phyloP scores from a whole-genome alignment of 2,797 vertebrate species.

The Dendrocincla fuliginosa region DNA sequence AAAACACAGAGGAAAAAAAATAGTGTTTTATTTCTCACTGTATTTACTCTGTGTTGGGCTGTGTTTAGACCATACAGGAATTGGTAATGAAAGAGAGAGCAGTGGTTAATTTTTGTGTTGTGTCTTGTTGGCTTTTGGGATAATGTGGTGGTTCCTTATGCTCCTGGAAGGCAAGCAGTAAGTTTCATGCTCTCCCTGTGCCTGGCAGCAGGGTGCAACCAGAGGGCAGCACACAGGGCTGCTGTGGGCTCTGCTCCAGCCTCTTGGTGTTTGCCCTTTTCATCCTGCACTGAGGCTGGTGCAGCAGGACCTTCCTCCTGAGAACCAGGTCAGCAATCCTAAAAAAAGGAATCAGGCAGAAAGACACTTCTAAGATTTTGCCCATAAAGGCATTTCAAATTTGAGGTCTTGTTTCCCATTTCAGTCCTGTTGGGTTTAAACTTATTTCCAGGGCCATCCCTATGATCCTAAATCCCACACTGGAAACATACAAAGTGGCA shows the following conservation, averaged over 20 bases:
- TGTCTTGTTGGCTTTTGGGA: not conserved
- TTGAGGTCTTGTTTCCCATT: not conserved
- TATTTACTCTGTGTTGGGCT: not conserved
- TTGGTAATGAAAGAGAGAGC: not conserved
- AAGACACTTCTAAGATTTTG: not conserved
- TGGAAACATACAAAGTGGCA: accelerated
- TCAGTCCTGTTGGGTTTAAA: not conserved
- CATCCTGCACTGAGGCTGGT: not conserved
- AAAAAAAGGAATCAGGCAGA: not conserved
- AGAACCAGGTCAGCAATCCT: not conserved
- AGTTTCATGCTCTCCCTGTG: not conserved
- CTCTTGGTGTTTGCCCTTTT: not conserved
- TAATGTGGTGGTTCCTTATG: not conserved
- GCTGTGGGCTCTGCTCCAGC: not conserved
- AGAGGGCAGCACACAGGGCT: no score
- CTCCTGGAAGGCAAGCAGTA: not conserved
- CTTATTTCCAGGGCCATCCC: not conserved
- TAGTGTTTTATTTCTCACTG: not conserved
- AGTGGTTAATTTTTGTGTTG: not conserved
- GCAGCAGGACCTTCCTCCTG: not conserved
- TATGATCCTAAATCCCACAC: not conserved
- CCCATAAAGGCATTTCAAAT: not conserved
- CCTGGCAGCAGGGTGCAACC: not conserved
- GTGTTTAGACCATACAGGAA: not conserved
- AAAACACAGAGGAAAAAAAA: not conserved